Evolutionary conservation across 2,797 vertebrate genomes (phyloP), one percentile per base, ranked within the genome.

Genomic region (Tenualosa thibaudeaui): DNA sequence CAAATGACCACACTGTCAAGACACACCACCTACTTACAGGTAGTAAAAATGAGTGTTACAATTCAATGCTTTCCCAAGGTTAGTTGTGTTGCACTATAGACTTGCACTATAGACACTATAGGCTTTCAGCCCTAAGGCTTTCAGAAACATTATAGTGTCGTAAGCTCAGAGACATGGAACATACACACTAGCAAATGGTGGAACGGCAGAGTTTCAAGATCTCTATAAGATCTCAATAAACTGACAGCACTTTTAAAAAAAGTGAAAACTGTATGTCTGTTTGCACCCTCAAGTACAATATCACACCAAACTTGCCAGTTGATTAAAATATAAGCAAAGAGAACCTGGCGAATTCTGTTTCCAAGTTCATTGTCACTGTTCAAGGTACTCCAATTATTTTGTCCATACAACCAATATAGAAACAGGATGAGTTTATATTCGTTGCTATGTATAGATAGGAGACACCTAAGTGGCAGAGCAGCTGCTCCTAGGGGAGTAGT

Each of bases 371-470:
- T 78, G 71, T 78, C 71, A 78, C 37, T 8, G 40, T 40, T 78
- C 13, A 43, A 40, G 71, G 17, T 37, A 43, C 40, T 78, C 71
- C 75, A 85, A 82, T 86, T 88, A 85, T 89, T 88, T 86, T 86
- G 84, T 91, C 86, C 91, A 90, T 88, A 85, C 88, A 85, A 88
- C 71, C 8, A 78, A 43, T 86, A 85, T 84, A 88, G 88, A 90
- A 91, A 90, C 89, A 91, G 90, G 88, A 91, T 91, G 91, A 93
- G 90, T 93, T 93, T 90, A 91, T 93, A 90, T 94, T 93, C 84
- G 84, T 62, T 88, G 90, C 92, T 94, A 95, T 93, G 90, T 95
- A 93, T 94, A 94, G 94, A 91, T 83, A 54, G 85, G 89, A 91
- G 91, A 65, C 78, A 88, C 90, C 92, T 87, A 92, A 91, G 90